These are phyloP conservation scores for Heterodera carotae DNA, from an alignment of 1,140 invertebrate species.

Conservation along the genomic window DNA sequence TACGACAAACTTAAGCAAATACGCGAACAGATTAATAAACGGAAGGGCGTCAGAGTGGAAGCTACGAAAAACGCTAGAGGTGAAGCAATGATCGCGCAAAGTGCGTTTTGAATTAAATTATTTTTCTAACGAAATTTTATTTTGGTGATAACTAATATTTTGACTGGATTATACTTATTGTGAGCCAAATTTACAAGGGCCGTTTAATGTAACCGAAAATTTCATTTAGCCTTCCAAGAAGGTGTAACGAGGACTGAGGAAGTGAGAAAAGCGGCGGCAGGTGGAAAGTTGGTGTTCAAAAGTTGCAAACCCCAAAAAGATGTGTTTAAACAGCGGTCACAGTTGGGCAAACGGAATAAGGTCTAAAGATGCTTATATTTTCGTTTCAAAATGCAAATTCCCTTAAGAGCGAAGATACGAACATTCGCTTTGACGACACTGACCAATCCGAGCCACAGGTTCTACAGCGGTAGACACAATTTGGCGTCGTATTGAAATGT, in stretches of 20 bases:
- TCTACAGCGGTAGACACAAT: background rate
- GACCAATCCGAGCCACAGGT: background rate
- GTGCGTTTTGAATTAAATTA: background rate
- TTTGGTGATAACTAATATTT: too few species aligned
- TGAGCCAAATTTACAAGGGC: too few species aligned
- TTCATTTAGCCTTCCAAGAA: slow-evolving; percentile 9
- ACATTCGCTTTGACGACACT: background rate
- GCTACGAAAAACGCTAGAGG: slow-evolving; percentile 4
- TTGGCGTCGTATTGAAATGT: background rate
- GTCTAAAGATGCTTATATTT: background rate
- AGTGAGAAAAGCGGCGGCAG: background rate
- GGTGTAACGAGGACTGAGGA: slow-evolving; percentile 10
- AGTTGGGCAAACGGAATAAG: background rate
- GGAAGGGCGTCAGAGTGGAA: slow-evolving; percentile 4
- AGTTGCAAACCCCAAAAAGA: background rate
- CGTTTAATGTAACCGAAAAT: background rate
- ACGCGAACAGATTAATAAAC: slow-evolving; percentile 14
- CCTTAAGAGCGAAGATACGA: too few species aligned
- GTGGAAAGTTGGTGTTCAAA: slow-evolving; percentile 7
- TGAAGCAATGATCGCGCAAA: slow-evolving; percentile 14
- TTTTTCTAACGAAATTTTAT: too few species aligned
- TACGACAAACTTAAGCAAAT: slow-evolving; percentile 39
- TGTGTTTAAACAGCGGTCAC: background rate
- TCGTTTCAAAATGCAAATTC: background rate
- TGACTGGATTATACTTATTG: too few species aligned